phyloP scores from a whole-genome alignment of 2,113 vertebrate species.

The Himantopus leucocephalus region DNA sequence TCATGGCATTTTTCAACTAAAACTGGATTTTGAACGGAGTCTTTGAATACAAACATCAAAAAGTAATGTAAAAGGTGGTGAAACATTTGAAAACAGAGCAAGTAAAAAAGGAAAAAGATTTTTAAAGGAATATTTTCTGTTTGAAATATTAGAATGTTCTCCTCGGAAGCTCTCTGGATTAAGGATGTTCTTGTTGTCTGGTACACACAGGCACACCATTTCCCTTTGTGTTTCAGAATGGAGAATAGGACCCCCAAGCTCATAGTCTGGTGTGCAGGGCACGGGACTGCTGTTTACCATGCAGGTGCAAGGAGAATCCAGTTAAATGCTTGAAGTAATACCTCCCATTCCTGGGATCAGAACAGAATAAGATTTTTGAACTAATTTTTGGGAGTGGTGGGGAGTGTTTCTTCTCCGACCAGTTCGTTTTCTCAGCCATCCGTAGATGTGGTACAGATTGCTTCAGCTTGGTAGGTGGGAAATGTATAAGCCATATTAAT shows the following conservation, averaged over 20 bases:
- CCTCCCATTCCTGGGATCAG: neutral
- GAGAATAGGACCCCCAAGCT: neutral
- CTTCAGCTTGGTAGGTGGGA: neutral
- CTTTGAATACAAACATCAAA: neutral
- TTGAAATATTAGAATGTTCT: neutral
- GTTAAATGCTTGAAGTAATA: neutral
- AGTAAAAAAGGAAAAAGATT: neutral
- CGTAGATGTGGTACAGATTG: neutral
- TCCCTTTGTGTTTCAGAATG: neutral
- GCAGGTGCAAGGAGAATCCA: neutral
- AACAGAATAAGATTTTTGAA: neutral
- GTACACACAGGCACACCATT: neutral
- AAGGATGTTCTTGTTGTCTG: neutral
- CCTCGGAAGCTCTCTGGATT: neutral
- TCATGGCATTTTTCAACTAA: neutral
- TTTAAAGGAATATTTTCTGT: neutral
- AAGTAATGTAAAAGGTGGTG: neutral
- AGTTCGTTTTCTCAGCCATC: neutral
- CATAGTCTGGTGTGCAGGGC: neutral
- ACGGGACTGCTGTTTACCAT: neutral
- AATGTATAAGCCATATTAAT: neutral
- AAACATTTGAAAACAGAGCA: neutral
- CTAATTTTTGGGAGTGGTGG: neutral
- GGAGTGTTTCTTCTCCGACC: neutral
- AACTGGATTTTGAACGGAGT: neutral